Base-by-base conservation (phyloP, 2,888 invertebrate species). In the Parochlus steinenii region DNA sequence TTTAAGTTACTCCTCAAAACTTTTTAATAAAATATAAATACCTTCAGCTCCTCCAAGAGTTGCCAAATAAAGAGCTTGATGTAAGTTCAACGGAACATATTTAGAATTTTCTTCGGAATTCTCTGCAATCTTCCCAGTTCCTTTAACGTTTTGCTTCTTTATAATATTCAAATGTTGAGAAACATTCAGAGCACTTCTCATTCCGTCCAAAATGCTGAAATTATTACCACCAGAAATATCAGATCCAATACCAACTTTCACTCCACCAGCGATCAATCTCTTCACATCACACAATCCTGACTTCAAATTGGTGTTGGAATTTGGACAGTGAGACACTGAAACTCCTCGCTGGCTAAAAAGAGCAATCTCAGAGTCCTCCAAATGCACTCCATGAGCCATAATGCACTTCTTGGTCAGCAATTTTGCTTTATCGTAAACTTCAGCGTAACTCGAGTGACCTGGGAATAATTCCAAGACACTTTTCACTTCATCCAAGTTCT, bases 1-100 rank as follows among this genome's bases (percentile, higher is more conserved):
- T 38, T 42, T 34, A 40, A 2, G 41, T 28, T 25, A 6, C 18
- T 28, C 27, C 12, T 18, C 4, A 15, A 28, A 32, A 31, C 10
- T 20, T 30, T 19, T 15, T 12, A 32, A 18, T 33, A 20, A 12
- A 10, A 28, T 32, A 4, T 20, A 20, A 16, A 24, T 16, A n/a
- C n/a, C n/a, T n/a, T n/a, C 67, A 39, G 86, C 86, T 5, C 90
- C 87, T 12, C 89, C 87, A 33, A 86, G 56, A 2, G 90, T 92
- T 10, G 86, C 87, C 45, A 90, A 62, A 53, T 77, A 76, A 51
- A 90, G 76, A 0, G 71, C 85, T 44, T 89, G 81, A 40, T 65
- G 66, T 57, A 77, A 83, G 41, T 67, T 66, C 2, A 87, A 50
- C 1, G 74, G 66, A 26, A 54, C 50, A 33, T 56, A 55, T 8